Conservation (phyloP, 2,113 vertebrate species). For the Nymphicus hollandicus region DNA sequence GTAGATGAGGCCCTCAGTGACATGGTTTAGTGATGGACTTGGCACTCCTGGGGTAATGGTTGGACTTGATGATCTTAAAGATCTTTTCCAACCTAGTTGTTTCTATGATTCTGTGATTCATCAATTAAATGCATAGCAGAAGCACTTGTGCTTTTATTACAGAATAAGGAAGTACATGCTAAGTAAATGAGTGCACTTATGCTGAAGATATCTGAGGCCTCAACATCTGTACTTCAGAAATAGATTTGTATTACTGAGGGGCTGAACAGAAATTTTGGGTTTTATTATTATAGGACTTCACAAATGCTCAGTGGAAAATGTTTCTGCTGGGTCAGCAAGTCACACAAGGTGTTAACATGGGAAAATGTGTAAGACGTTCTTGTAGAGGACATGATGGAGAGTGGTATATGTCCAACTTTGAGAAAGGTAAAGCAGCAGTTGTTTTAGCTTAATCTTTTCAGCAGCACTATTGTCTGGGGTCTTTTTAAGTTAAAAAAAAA, state of each 20-base stretch:
- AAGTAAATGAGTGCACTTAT: background rate
- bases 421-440: accelerated
- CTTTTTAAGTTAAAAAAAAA: background rate
- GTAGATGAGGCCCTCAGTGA: background rate
- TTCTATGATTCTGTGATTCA: background rate
- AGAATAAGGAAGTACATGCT: background rate
- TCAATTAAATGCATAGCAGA: background rate
- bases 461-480: background rate
- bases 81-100: background rate
- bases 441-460: background rate
- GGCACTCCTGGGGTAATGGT: background rate
- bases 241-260: background rate
- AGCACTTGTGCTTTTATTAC: background rate
- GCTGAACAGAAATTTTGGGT: background rate
- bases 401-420: background rate
- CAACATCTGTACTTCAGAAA: background rate
- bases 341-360: background rate
- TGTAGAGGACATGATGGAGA: background rate
- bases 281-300: background rate
- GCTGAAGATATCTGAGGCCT: background rate
- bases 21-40: background rate
- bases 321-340: background rate
- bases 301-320: accelerated
- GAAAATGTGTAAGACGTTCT: background rate
- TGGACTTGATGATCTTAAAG: background rate